These are phyloP conservation scores for Drosophila triauraria DNA, from an alignment of 1,140 invertebrate genomes.

Conservation along the genomic window DNA sequence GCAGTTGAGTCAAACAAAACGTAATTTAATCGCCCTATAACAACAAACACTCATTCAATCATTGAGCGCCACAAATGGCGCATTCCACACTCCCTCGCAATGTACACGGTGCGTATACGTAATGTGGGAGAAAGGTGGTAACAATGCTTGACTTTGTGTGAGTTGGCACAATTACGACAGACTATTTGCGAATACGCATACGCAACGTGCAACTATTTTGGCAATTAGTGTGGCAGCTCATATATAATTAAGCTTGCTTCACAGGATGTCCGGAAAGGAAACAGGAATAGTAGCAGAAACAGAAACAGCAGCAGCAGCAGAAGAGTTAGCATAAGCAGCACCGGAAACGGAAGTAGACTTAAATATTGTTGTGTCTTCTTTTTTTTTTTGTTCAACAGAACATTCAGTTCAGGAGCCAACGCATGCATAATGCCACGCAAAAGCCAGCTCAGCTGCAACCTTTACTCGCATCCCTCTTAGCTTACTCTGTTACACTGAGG, in stretches of 20 bases:
- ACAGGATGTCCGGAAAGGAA: conserved; percentile 39
- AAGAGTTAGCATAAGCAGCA: conserved; percentile 37
- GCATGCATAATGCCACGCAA: conserved; percentile 40
- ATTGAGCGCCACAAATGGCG: conserved; percentile 53
- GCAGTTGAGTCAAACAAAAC: conserved; percentile 56
- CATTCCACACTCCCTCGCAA: conserved; percentile 23
- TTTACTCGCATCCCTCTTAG: conserved; percentile 12
- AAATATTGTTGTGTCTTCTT: conserved; percentile 17
- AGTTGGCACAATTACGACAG: conserved; percentile 8
- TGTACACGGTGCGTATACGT: conserved; percentile 32
- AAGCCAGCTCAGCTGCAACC: conserved; percentile 23
- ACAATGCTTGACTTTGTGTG: background rate
- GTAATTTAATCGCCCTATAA: conserved; percentile 62
- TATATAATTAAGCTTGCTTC: conserved; percentile 44
- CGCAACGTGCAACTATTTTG: conserved; percentile 47
- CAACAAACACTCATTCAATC: conserved; percentile 57
- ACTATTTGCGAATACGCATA: conserved; percentile 48
- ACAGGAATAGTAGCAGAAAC: conserved; percentile 23
- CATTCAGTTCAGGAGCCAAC: conserved; percentile 20
- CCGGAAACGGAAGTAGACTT: conserved; percentile 41
- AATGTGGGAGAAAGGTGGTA: background rate
- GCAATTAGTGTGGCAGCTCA: conserved; percentile 54
- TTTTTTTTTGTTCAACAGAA: conserved; percentile 13
- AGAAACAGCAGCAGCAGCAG: background rate
- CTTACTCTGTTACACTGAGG: conserved; percentile 1